Conservation (phyloP, 2,797 vertebrate species). For the Muraenolepis orangiensis region DNA sequence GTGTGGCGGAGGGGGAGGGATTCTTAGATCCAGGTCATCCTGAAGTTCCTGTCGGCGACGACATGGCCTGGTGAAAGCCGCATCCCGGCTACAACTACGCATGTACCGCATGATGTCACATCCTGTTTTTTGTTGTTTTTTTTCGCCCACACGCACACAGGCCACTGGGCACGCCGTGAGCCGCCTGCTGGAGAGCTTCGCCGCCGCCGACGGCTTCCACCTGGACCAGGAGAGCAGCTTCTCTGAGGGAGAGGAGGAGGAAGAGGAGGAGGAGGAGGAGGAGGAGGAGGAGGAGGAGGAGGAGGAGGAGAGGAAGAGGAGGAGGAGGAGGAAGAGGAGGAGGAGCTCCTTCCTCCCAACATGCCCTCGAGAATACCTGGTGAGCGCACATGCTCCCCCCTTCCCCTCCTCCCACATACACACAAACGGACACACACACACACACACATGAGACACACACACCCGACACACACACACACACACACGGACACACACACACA, state of each 20-base stretch:
- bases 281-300: constrained; percentile 17
- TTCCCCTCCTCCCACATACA: too few relatives aligned
- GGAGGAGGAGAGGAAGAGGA: constrained; percentile 27
- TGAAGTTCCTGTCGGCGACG: constrained; percentile 21
- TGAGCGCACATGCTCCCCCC: too few relatives aligned
- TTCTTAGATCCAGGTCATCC: constrained; percentile 14
- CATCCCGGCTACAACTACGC: too few relatives aligned
- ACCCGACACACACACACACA: too few relatives aligned
- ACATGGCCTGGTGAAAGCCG: constrained; percentile 10
- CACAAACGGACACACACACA: too few relatives aligned
- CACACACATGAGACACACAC: too few relatives aligned
- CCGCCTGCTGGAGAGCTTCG: constrained; percentile 88
- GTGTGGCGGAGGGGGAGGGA: too few relatives aligned
- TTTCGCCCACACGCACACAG: constrained; percentile 55
- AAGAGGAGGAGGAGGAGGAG: constrained; percentile 49
- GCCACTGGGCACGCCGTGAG: constrained; percentile 87
- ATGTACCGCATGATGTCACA: constrained; percentile 16
- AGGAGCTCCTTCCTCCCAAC: constrained; percentile 61
- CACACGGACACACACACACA: too few relatives aligned
- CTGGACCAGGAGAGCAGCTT: constrained; percentile 91
- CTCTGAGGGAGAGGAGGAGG: constrained; percentile 83
- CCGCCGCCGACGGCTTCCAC: constrained; percentile 84
- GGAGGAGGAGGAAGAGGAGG: constrained; percentile 27
- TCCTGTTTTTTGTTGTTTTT: too few relatives aligned
- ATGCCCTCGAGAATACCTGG: constrained; percentile 69